Percentiles rank a stretch among this genome's conserved stretches.
These are phyloP conservation scores for Cremastobaeus sp. DNA, from an alignment of 2,888 invertebrate genomes.

Conservation along the genomic window DNA sequence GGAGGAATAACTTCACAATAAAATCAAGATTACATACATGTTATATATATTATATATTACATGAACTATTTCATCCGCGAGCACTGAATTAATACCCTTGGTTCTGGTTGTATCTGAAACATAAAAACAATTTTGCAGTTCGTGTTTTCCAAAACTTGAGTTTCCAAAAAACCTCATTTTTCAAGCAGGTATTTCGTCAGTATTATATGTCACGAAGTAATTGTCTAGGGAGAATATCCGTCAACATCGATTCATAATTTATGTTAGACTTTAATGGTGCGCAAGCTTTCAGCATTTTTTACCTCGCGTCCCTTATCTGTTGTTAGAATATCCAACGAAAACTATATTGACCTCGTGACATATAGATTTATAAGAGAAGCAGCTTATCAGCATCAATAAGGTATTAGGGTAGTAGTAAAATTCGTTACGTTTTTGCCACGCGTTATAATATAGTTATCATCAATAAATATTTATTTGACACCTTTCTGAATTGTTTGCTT, in stretches of 20 bases:
- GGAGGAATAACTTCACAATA: conserved; percentile 30
- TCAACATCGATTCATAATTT: conserved; percentile 24
- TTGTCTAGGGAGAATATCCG: background rate
- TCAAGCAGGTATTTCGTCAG: too few relatives aligned
- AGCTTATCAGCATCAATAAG: conserved; percentile 16
- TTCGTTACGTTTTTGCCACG: conserved; percentile 21
- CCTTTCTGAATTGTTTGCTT: background rate
- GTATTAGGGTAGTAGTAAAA: conserved; percentile 13
- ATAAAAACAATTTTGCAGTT: conserved; percentile 7
- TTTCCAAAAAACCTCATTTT: background rate
- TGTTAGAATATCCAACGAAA: conserved; percentile 10
- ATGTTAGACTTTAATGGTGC: conserved; percentile 16
- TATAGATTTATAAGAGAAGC: background rate
- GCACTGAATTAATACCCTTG: conserved; percentile 37
- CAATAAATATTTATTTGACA: conserved; percentile 33
- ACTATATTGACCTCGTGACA: conserved; percentile 9
- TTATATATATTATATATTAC: conserved; percentile 42
- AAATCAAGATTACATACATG: conserved; percentile 39
- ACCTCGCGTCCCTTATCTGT: conserved; percentile 14
- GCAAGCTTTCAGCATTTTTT: conserved; percentile 12
- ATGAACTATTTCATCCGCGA: conserved; percentile 25
- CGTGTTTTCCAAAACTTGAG: too few relatives aligned
- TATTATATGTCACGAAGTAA: background rate
- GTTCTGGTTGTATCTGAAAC: conserved; percentile 45
- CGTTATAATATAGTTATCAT: conserved; percentile 18